A percentile compares a stretch with the other conserved stretches of the same genome.
Conservation (phyloP, 2,113 vertebrate species). For the Panurus biarmicus region DNA sequence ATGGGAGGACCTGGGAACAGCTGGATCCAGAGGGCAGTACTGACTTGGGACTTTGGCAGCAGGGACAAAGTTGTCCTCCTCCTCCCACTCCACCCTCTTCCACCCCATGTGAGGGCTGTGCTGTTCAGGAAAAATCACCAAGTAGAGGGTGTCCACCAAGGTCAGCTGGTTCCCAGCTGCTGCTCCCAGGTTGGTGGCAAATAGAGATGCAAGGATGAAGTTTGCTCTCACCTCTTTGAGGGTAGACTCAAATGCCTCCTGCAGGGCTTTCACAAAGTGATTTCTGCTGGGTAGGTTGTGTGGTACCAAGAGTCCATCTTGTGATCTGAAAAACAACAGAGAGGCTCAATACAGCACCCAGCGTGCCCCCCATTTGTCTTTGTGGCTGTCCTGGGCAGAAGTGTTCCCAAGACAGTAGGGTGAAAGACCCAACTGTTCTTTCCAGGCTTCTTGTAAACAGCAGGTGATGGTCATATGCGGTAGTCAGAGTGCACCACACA, state of each 20-base stretch:
- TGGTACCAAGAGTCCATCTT: constrained; percentile 1
- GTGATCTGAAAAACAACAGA: constrained; percentile 40
- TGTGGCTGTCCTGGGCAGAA: neutral
- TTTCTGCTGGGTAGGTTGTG: neutral
- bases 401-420: neutral
- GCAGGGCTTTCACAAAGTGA: neutral
- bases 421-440: neutral
- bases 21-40: neutral
- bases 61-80: neutral
- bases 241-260: neutral
- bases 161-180: neutral
- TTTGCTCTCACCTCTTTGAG: constrained; percentile 14
- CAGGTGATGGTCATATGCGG: neutral
- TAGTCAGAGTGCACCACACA: neutral
- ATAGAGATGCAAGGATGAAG: neutral
- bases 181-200: neutral
- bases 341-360: neutral
- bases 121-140: neutral
- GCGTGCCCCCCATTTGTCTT: neutral
- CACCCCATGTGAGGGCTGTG: neutral
- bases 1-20: neutral
- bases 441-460: neutral
- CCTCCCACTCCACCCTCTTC: too few relatives aligned
- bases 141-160: neutral
- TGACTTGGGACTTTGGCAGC: neutral